Conservation (phyloP, 2,888 invertebrate species). For the Hemithea aestivaria region DNA sequence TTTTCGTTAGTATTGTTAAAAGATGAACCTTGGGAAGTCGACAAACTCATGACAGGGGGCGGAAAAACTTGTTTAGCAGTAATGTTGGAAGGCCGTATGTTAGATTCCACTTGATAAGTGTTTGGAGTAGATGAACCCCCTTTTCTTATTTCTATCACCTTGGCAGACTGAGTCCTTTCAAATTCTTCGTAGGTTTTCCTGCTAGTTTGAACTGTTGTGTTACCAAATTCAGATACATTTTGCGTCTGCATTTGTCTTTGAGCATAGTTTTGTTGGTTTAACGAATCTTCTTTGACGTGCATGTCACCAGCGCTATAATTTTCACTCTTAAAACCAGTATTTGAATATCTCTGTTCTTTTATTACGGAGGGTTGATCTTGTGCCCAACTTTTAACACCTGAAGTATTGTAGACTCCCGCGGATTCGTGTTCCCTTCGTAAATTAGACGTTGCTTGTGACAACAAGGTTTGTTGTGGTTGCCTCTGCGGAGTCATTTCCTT, state of each 20-base stretch:
- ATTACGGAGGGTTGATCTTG: conserved; percentile 66
- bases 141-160: conserved; percentile 81
- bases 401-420: conserved; percentile 49
- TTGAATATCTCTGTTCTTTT: conserved; percentile 69
- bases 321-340: conserved; percentile 70
- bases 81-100: conserved; percentile 53
- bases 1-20: conserved; percentile 68
- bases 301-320: conserved; percentile 62
- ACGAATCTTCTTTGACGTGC: conserved; percentile 58
- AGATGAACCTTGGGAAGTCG: conserved; percentile 60
- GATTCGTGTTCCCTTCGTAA: conserved; percentile 68
- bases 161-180: conserved; percentile 82
- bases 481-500: conserved; percentile 70
- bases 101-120: conserved; percentile 53
- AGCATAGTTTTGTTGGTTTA: conserved; percentile 61
- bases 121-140: conserved; percentile 55
- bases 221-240: conserved; percentile 74
- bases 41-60: conserved; percentile 60
- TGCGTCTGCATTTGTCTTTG: conserved; percentile 70
- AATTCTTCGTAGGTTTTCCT: conserved; percentile 83
- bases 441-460: conserved; percentile 52
- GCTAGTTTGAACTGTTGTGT: conserved; percentile 81
- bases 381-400: conserved; percentile 47
- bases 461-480: conserved; percentile 56
- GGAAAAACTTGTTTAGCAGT: conserved; percentile 66